Evolutionary conservation across 1,140 invertebrate species (phyloP).

Genomic region (Drosophila kurseongensis): DNA sequence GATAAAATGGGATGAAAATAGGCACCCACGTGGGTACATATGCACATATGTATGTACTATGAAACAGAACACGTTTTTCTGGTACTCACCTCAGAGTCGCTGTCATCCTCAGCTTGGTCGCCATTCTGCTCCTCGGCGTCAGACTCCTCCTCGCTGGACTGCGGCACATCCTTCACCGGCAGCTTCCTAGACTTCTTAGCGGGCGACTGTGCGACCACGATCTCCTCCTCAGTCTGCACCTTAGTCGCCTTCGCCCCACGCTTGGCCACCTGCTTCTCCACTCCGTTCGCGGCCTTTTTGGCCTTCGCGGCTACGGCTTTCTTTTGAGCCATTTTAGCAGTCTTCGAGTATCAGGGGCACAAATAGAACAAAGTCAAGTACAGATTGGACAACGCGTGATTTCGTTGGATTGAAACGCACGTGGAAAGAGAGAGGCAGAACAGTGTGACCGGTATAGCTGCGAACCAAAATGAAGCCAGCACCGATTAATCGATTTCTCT

Average conservation of each 20-base stretch:
- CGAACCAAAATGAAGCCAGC: no score
- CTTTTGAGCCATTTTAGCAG: slow-evolving; percentile 56
- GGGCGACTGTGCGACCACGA: slow-evolving; percentile 16
- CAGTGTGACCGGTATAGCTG: not conserved
- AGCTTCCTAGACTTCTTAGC: slow-evolving; percentile 38
- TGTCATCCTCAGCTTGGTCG: slow-evolving; percentile 35
- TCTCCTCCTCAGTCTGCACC: slow-evolving; percentile 32
- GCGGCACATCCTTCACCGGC: slow-evolving; percentile 34
- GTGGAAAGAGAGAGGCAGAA: slow-evolving; percentile 1
- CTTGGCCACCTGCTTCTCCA: slow-evolving; percentile 28
- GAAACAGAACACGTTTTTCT: not conserved
- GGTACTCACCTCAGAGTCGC: slow-evolving; percentile 50
- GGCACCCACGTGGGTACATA: no score
- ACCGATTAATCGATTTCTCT: not conserved
- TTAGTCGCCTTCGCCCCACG: slow-evolving; percentile 33
- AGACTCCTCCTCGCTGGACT: slow-evolving; percentile 57
- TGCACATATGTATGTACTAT: no score
- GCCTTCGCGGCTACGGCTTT: slow-evolving; percentile 40
- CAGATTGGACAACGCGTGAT: slow-evolving; percentile 4
- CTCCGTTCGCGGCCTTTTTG: slow-evolving; percentile 33
- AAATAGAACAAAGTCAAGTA: slow-evolving; percentile 1
- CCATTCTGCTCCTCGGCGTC: slow-evolving; percentile 42
- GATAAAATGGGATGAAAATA: no score
- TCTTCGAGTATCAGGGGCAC: not conserved
- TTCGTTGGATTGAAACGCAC: not conserved